Conservation (phyloP, 2,888 invertebrate genomes). For the Thecophora atra region DNA sequence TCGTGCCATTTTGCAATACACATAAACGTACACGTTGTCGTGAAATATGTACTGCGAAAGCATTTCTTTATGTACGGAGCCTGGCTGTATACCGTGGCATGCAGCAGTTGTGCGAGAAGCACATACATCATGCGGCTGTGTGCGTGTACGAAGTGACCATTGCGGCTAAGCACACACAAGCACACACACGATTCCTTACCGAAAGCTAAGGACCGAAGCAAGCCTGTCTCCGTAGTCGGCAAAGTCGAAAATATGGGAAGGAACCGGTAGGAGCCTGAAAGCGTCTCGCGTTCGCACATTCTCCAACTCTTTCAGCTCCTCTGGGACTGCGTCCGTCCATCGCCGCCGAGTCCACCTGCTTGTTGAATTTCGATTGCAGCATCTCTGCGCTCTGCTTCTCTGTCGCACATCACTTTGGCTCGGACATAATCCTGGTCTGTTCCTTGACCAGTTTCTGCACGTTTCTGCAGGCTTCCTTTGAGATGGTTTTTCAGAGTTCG, state of each 20-base stretch:
- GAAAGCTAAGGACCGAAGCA: conserved; percentile 3
- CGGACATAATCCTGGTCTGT: conserved; percentile 1
- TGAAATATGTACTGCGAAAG: too few species aligned
- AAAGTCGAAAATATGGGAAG: background rate
- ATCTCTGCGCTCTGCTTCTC: background rate
- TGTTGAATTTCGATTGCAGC: background rate
- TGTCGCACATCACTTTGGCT: background rate
- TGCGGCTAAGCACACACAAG: background rate
- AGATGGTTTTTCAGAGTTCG: conserved; percentile 12
- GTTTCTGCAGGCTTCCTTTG: conserved; percentile 1
- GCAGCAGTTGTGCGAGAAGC: background rate
- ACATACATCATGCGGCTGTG: background rate
- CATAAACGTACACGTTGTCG: too few species aligned
- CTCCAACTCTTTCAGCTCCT: background rate
- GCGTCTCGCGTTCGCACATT: background rate
- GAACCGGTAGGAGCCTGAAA: conserved; percentile 8
- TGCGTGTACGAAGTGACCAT: conserved; percentile 2
- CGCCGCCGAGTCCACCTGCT: background rate
- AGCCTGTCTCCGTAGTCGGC: conserved; percentile 3
- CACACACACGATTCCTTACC: conserved; percentile 17
- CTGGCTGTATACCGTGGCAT: background rate
- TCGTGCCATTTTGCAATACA: background rate
- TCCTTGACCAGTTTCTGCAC: conserved; percentile 15
- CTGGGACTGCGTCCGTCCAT: background rate
- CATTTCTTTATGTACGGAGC: too few species aligned